phyloP scores from a whole-genome alignment of 1,140 invertebrate genomes.

The Littorina saxatilis region DNA sequence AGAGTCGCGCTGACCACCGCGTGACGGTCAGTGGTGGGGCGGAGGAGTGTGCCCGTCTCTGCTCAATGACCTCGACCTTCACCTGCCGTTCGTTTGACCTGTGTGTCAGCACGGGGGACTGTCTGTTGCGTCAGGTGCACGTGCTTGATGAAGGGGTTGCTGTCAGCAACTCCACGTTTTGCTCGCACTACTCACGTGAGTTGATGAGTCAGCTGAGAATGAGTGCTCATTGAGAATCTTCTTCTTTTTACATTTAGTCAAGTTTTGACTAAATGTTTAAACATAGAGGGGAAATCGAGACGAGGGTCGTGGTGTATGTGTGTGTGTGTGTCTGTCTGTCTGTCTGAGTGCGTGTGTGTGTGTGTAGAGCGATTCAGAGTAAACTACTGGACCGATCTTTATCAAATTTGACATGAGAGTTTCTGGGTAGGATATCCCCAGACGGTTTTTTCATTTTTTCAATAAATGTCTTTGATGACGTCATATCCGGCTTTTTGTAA shows the following conservation, averaged over 20 bases:
- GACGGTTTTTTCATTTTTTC: too few species aligned
- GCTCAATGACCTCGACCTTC: slow-evolving; percentile 33
- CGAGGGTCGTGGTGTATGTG: too few species aligned
- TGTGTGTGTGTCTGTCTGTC: slow-evolving; percentile 12
- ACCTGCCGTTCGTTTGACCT: slow-evolving; percentile 58
- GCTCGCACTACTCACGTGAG: slow-evolving; percentile 58
- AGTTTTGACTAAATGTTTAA: too few species aligned
- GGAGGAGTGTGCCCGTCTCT: slow-evolving; percentile 52
- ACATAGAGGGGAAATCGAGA: too few species aligned
- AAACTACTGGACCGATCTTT: too few species aligned
- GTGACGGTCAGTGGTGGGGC: slow-evolving; percentile 20
- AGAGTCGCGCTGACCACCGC: slow-evolving; percentile 34
- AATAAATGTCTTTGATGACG: too few species aligned
- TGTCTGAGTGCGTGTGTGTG: slow-evolving; percentile 3
- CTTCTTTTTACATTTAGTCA: too few species aligned
- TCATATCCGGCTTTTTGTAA: too few species aligned
- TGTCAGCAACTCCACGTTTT: slow-evolving; percentile 33
- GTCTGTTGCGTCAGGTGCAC: slow-evolving; percentile 48
- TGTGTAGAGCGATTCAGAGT: too few species aligned
- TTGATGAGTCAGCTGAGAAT: background rate
- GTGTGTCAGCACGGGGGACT: slow-evolving; percentile 45
- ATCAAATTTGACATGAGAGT: too few species aligned
- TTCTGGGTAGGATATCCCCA: too few species aligned
- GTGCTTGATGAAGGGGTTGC: slow-evolving; percentile 41
- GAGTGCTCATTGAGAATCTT: background rate